These are phyloP conservation scores for Melanotus villosus DNA, from an alignment of 2,888 invertebrate species.

Conservation along the genomic window DNA sequence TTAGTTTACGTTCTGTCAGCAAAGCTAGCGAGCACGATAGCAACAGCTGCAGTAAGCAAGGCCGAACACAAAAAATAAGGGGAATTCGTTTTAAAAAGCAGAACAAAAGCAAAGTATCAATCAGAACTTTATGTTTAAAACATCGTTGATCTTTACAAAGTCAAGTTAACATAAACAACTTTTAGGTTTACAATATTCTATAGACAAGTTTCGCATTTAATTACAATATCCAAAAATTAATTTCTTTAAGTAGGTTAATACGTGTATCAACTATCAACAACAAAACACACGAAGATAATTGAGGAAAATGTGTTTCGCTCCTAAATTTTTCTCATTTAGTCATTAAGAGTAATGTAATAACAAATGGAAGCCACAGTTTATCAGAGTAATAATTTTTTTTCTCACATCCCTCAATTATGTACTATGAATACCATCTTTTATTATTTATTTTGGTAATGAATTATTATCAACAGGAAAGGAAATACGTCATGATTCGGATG, in stretches of 20 bases:
- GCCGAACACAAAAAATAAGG: constrained; percentile 31
- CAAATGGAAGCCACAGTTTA: constrained; percentile 46
- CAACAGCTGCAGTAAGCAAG: constrained; percentile 59
- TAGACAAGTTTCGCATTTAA: constrained; percentile 1
- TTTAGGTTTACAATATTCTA: neutral
- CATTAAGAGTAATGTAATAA: constrained; percentile 26
- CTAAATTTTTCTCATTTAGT: constrained; percentile 30
- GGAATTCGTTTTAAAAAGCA: constrained; percentile 34
- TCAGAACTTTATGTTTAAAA: neutral
- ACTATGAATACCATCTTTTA: constrained; percentile 16
- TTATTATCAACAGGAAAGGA: neutral
- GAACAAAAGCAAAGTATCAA: constrained; percentile 29
- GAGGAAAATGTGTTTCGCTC: constrained; percentile 30
- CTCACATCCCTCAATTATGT: constrained; percentile 41
- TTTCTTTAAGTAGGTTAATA: neutral
- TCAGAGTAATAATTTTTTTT: constrained; percentile 37
- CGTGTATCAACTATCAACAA: constrained; percentile 7
- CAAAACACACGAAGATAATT: constrained; percentile 24
- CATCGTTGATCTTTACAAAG: neutral
- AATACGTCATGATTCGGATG: constrained; percentile 16
- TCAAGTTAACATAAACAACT: neutral
- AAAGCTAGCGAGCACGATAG: constrained; percentile 61
- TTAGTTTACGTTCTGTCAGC: constrained; percentile 63
- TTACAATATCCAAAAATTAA: neutral
- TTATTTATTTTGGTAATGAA: neutral